Evolutionary conservation across 2,113 vertebrate species (phyloP), one percentile per base, ranked within the genome.

Genomic region (Tor tambroides): DNA sequence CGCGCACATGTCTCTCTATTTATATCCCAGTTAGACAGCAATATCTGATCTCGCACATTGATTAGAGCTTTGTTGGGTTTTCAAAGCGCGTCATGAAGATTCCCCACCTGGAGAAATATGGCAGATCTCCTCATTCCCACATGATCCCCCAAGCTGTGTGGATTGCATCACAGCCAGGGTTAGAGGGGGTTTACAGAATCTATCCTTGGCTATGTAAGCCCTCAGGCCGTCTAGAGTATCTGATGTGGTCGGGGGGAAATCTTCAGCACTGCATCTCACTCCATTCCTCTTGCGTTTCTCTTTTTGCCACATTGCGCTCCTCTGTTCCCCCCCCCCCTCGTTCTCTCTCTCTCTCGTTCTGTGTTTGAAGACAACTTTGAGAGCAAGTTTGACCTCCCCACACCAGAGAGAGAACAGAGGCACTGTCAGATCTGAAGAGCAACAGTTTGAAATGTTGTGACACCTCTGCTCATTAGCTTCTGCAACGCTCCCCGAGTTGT

Each of bases 391-490:
- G 87, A 90, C 87, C 89, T 83, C 79, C 21, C 38, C 87, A 85
- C 80, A 78, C 69, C 85, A 81, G n/a, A 88, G 84, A 43, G 77
- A 88, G 90, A 91, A 87, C 41, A 38, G 89, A 92, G 88, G 41
- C 85, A 54, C 92, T 93, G 93, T 92, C 93, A 92, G 88, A 90
- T 88, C 80, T 91, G 90, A 94, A 75, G 88, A 88, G 91, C 84
- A 88, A 87, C 90, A 84, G 89, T 90, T 89, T 93, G 94, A 94
- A 88, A 92, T 94, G 92, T 93, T 94, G 91, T 95, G 95, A 94
- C 94, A 94, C 89, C 89, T 92, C 93, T 91, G 87, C 94, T 95
- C 92, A 93, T 95, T 95, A 95, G 93, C 90, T 93, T 92, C 92
- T 92, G 91, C 91, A 91, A 77, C 83, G 88, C 91, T 91, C 89